phyloP scores from a whole-genome alignment of 2,888 invertebrate species.

The Mycalesis mineus region DNA sequence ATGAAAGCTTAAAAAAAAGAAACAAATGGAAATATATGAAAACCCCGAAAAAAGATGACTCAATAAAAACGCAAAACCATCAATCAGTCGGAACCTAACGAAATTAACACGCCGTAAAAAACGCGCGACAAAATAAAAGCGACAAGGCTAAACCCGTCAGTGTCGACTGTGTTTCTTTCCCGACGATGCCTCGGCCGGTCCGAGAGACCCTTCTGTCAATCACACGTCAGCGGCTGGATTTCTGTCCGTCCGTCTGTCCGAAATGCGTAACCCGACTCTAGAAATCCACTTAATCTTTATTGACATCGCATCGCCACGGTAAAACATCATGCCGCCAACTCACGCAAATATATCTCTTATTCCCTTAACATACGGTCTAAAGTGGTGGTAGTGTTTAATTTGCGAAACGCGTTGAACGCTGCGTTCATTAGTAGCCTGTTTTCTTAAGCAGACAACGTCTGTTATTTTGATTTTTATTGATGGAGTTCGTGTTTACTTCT shows the following conservation, averaged over 20 bases:
- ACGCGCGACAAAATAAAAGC: constrained; percentile 17
- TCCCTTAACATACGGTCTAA: constrained; percentile 18
- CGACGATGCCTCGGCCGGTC: constrained; percentile 26
- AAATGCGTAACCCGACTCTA: constrained; percentile 42
- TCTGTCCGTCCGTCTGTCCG: constrained; percentile 38
- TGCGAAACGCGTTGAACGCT: constrained; percentile 33
- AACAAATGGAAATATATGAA: neutral
- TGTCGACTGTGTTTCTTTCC: constrained; percentile 24
- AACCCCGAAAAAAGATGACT: neutral
- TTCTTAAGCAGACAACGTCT: constrained; percentile 57
- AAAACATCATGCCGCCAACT: neutral
- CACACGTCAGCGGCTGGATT: constrained; percentile 41
- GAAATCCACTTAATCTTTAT: constrained; percentile 45
- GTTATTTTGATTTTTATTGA: constrained; percentile 51
- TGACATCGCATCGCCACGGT: constrained; percentile 36
- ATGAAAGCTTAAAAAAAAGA: neutral
- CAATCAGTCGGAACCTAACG: constrained; percentile 5
- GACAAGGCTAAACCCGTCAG: constrained; percentile 21
- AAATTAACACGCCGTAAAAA: constrained; percentile 9
- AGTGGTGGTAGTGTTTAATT: constrained; percentile 22
- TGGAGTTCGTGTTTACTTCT: constrained; percentile 13
- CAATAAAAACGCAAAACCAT: constrained; percentile 4
- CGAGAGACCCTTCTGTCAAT: constrained; percentile 36
- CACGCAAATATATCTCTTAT: constrained; percentile 29
- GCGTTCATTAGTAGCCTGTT: constrained; percentile 58